These are phyloP conservation scores for Leptothorax acervorum DNA, from an alignment of 2,888 invertebrate genomes.

Conservation along the genomic window DNA sequence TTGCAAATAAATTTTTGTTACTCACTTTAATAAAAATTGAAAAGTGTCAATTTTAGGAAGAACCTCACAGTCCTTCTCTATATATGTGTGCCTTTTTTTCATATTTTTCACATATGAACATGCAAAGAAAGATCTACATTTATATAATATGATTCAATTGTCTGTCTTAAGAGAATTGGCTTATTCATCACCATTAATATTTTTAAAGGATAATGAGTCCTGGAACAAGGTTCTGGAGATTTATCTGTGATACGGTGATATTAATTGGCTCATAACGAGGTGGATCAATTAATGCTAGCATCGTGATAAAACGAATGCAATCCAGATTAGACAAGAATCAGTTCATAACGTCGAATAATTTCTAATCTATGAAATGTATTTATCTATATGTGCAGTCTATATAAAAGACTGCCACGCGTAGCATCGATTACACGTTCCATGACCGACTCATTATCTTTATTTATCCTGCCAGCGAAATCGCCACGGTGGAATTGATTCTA, in stretches of 20 bases:
- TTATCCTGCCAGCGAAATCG: conserved; percentile 12
- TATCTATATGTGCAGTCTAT: background rate
- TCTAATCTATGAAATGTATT: conserved; percentile 7
- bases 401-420: conserved; percentile 5
- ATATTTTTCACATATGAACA: background rate
- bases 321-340: background rate
- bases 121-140: background rate
- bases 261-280: background rate
- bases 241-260: background rate
- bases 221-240: background rate
- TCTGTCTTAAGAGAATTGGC: background rate
- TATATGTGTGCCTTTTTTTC: no score
- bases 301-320: background rate
- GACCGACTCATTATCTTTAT: conserved; percentile 22
- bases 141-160: background rate
- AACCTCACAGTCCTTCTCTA: background rate
- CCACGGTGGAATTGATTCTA: background rate
- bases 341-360: conserved; percentile 13
- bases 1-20: background rate
- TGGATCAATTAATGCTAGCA: background rate
- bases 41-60: background rate
- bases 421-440: conserved; percentile 35
- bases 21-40: background rate
- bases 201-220: background rate
- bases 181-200: background rate